Conservation (phyloP, 2,113 vertebrate species). For the Epinephelus lanceolatus region DNA sequence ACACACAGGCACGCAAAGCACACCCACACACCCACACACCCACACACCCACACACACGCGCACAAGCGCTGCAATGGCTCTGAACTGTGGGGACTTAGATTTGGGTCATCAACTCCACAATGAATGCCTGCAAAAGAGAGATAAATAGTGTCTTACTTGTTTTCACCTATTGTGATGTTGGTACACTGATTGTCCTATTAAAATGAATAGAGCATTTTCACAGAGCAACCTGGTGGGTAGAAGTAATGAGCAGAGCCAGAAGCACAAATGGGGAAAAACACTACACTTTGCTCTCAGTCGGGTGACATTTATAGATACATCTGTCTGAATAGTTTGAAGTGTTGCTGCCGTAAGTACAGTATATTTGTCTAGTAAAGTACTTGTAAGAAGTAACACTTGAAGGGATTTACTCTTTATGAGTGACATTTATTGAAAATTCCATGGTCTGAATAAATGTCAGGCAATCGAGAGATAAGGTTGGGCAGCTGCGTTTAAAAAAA, state of each 20-base stretch:
- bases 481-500: neutral
- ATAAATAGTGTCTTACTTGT: slow-evolving; percentile 44
- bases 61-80: slow-evolving; percentile 13
- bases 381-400: slow-evolving; percentile 26
- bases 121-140: slow-evolving; percentile 46
- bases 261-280: neutral
- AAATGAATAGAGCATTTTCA: slow-evolving; percentile 18
- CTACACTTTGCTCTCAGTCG: neutral
- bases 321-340: slow-evolving; percentile 41
- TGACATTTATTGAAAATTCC: slow-evolving; percentile 33
- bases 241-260: slow-evolving; percentile 26
- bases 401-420: slow-evolving; percentile 27
- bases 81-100: slow-evolving; percentile 30
- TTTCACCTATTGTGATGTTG: slow-evolving; percentile 51
- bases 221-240: slow-evolving; percentile 15
- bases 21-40: neutral
- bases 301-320: slow-evolving; percentile 32
- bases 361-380: slow-evolving; percentile 41
- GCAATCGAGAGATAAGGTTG: neutral
- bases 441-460: slow-evolving; percentile 43
- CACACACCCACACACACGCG: slow-evolving; percentile 24
- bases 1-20: neutral
- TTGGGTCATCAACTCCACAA: slow-evolving; percentile 55
- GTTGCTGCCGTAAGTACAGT: neutral
- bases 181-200: slow-evolving; percentile 37